Conservation (phyloP, 2,888 invertebrate species). For the Caenorhabditis drosophilae region DNA sequence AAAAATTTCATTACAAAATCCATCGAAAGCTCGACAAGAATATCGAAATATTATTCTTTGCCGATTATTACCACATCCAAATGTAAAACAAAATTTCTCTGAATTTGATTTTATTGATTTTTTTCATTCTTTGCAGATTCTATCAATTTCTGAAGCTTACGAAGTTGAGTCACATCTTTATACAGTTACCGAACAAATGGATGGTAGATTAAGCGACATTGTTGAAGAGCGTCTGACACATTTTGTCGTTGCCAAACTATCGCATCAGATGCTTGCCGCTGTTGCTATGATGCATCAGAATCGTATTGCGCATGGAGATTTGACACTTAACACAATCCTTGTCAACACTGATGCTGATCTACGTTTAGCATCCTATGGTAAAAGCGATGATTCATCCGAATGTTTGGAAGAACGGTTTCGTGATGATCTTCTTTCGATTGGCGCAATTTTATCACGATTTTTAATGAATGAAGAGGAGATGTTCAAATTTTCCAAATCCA, state of each 20-base stretch:
- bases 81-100: constrained; percentile 8
- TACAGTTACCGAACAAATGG: constrained; percentile 36
- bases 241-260: constrained; percentile 36
- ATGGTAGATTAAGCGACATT: constrained; percentile 32
- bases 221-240: constrained; percentile 33
- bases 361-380: constrained; percentile 29
- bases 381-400: constrained; percentile 33
- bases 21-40: constrained; percentile 17
- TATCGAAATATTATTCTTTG: constrained; percentile 32
- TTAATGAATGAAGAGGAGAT: constrained; percentile 40
- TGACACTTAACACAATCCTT: constrained; percentile 30
- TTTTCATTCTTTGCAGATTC: constrained; percentile 11
- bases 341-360: constrained; percentile 41
- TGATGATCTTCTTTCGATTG: constrained; percentile 37
- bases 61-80: constrained; percentile 35
- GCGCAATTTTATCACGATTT: constrained; percentile 38
- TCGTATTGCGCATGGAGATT: constrained; percentile 35
- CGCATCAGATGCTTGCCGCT: constrained; percentile 32
- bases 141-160: constrained; percentile 27
- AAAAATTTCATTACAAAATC: constrained; percentile 34
- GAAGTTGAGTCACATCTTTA: constrained; percentile 29
- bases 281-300: constrained; percentile 39
- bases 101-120: not conserved
- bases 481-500: constrained; percentile 32
- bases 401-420: constrained; percentile 24